Conservation (phyloP, 2,888 invertebrate genomes). For the Dryococelus australis region DNA sequence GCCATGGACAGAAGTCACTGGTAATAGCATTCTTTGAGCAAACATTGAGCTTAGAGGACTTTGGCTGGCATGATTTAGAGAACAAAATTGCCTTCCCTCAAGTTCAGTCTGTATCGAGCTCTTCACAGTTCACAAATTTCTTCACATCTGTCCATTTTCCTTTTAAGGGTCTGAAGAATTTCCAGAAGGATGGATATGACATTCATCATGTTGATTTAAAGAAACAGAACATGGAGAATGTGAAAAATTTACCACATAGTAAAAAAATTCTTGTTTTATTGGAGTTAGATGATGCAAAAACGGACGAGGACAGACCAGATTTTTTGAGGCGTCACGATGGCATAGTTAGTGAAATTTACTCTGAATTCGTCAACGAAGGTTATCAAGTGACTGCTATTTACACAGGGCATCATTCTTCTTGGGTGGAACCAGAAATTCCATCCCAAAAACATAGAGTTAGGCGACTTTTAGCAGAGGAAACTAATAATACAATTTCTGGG, state of each 20-base stretch:
- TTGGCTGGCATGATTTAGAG: constrained; percentile 61
- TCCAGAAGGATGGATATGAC: constrained; percentile 56
- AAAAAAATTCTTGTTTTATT: constrained; percentile 34
- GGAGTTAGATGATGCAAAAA: constrained; percentile 48
- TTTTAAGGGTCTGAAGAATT: constrained; percentile 62
- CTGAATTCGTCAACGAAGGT: constrained; percentile 60
- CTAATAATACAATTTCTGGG: not conserved
- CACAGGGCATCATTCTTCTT: constrained; percentile 66
- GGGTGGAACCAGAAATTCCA: constrained; percentile 53
- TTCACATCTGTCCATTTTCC: constrained; percentile 70
- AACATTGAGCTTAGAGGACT: constrained; percentile 67
- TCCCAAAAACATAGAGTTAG: constrained; percentile 36
- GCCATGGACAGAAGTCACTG: constrained; percentile 54
- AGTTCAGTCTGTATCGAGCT: constrained; percentile 56
- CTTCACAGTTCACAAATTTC: constrained; percentile 60
- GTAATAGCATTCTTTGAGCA: constrained; percentile 63
- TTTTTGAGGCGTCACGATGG: constrained; percentile 66
- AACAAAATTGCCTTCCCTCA: constrained; percentile 57
- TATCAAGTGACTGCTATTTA: constrained; percentile 65
- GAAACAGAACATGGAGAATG: constrained; percentile 39
- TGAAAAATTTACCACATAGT: constrained; percentile 29
- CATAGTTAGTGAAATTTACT: constrained; percentile 62
- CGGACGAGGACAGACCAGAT: constrained; percentile 62
- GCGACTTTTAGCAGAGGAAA: constrained; percentile 25
- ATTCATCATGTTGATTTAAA: constrained; percentile 31